Conservation (phyloP, 1,140 invertebrate species). For the Cherax destructor region DNA sequence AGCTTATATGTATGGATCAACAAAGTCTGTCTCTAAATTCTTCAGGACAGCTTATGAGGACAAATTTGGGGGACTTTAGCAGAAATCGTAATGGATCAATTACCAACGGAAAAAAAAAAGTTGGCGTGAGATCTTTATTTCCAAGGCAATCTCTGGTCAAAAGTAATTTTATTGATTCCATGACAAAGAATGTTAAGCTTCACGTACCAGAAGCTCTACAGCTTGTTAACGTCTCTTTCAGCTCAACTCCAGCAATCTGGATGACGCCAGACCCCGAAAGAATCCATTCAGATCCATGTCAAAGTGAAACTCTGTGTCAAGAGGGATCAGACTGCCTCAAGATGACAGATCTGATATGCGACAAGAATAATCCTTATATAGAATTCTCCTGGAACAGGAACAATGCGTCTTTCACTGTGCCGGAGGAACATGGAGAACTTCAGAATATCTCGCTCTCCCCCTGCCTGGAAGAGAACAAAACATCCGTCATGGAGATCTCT, state of each 20-base stretch:
- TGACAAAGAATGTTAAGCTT: not conserved
- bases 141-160: not conserved
- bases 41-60: too few species aligned
- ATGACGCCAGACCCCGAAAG: not conserved
- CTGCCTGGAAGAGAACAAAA: not conserved
- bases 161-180: not conserved
- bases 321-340: not conserved
- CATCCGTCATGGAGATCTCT: not conserved
- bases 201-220: not conserved
- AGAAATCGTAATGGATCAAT: not conserved
- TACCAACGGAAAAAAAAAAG: not conserved
- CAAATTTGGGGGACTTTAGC: too few species aligned
- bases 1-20: not conserved
- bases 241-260: not conserved
- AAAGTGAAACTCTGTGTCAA: too few species aligned
- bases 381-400: too few species aligned
- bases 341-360: not conserved
- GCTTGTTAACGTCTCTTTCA: not conserved
- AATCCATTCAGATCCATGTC: not conserved
- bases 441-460: not conserved
- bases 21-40: not conserved
- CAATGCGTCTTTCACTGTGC: too few species aligned
- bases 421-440: not conserved
- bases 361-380: not conserved
- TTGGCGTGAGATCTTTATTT: not conserved